These are phyloP conservation scores for Acrocephalus kingi DNA, from an alignment of 2,113 vertebrate genomes.

Conservation along the genomic window DNA sequence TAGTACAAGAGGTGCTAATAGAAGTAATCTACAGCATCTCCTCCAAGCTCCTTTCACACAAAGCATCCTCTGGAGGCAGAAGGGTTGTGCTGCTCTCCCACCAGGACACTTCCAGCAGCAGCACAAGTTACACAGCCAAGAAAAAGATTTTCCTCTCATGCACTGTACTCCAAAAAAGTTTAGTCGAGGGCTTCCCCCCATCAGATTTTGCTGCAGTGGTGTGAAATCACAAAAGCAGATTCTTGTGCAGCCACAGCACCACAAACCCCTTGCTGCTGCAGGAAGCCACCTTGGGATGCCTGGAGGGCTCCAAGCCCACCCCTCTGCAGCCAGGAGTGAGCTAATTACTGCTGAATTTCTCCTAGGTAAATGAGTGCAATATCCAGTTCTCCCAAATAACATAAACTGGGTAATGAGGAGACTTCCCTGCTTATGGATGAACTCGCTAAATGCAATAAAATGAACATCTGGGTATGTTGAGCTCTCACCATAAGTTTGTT, in stretches of 20 bases:
- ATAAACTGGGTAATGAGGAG: not conserved
- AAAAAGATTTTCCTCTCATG: not conserved
- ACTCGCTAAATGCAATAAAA: not conserved
- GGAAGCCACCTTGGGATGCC: not conserved
- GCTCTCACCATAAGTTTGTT: not conserved
- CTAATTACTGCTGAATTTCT: not conserved
- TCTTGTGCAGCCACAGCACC: fast-evolving
- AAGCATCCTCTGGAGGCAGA: not conserved
- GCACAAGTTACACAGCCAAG: not conserved
- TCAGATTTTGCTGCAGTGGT: not conserved
- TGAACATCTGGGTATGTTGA: not conserved
- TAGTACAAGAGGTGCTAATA: not conserved
- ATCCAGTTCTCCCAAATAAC: not conserved
- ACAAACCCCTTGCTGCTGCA: not conserved
- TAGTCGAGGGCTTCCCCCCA: not conserved
- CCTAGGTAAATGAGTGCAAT: conserved; percentile 33
- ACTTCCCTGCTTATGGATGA: not conserved
- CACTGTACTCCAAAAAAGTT: not conserved
- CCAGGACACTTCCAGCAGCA: not conserved
- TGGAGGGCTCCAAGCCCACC: not conserved
- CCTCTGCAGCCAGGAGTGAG: not conserved
- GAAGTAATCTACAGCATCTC: not conserved
- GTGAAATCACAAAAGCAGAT: not conserved
- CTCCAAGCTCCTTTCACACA: not conserved
- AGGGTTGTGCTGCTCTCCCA: not conserved